Evolutionary conservation across 2,113 vertebrate species (phyloP).

Genomic region (Actenoides lindsayi): DNA sequence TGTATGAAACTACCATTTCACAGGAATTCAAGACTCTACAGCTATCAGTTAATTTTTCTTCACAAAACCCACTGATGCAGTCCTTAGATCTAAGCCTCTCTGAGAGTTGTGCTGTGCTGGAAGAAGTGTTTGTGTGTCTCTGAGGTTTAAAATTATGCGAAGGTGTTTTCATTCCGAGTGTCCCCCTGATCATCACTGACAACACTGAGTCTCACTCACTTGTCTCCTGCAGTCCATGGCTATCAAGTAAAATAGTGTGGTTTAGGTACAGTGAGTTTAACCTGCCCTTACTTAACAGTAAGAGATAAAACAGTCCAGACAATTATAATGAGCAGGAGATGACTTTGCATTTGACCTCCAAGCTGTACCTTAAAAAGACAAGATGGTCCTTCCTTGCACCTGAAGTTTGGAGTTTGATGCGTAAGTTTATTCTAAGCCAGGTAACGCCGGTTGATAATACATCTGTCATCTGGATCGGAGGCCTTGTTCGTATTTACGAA

Average conservation of each 20-base stretch:
- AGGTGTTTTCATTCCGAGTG: background rate
- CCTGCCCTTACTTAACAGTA: background rate
- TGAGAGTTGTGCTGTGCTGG: background rate
- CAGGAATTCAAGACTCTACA: background rate
- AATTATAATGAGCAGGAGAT: background rate
- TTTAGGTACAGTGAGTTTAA: background rate
- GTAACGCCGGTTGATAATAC: background rate
- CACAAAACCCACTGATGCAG: background rate
- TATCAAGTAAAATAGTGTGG: background rate
- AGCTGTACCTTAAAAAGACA: background rate
- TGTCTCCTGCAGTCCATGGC: background rate
- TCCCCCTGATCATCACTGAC: background rate
- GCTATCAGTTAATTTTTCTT: background rate
- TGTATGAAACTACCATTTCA: background rate
- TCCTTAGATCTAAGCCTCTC: background rate
- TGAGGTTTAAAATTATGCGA: background rate
- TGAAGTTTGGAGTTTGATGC: background rate
- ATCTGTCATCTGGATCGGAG: background rate
- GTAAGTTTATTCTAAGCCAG: background rate
- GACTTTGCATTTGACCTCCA: background rate
- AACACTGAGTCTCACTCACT: fast-evolving
- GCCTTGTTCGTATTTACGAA: background rate
- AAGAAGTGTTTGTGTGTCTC: background rate
- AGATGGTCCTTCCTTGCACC: background rate
- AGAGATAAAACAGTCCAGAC: background rate